Conservation (phyloP, 2,113 vertebrate species). For the Mustelus asterias region DNA sequence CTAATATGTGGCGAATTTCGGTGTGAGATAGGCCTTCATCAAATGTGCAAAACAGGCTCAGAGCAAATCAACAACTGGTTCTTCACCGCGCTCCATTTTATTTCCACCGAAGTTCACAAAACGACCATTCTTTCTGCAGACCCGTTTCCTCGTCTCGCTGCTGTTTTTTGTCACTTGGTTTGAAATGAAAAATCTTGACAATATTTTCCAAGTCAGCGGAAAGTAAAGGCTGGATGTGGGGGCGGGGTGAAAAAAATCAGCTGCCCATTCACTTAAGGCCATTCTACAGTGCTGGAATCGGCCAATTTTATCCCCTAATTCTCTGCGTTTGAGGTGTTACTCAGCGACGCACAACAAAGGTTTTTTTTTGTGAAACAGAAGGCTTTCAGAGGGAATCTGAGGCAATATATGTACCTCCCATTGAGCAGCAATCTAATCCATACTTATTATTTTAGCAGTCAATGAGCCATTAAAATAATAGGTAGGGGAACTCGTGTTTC, state of each 20-base stretch:
- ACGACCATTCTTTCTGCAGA: neutral
- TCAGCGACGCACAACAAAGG: neutral
- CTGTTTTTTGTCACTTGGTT: neutral
- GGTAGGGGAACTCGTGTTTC: neutral
- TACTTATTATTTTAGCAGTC: conserved; percentile 9
- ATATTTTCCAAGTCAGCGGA: neutral
- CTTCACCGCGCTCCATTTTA: neutral
- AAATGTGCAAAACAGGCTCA: neutral
- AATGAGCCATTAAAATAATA: conserved; percentile 5
- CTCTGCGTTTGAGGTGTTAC: neutral
- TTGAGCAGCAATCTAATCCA: neutral
- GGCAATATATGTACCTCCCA: neutral
- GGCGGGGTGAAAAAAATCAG: neutral
- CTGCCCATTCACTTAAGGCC: neutral
- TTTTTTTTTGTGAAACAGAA: neutral
- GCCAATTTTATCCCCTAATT: neutral
- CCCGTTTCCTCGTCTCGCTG: neutral
- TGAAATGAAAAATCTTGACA: neutral
- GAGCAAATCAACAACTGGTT: neutral
- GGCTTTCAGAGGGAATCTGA: neutral
- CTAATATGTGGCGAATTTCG: too few relatives aligned
- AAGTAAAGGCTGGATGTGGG: neutral
- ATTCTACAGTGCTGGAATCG: neutral
- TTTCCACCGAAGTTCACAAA: neutral
- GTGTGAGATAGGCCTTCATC: neutral